A percentile compares a stretch with the other conserved stretches of the same genome.
Evolutionary conservation across 2,113 vertebrate genomes (phyloP).

Genomic region (Anguilla rostrata): DNA sequence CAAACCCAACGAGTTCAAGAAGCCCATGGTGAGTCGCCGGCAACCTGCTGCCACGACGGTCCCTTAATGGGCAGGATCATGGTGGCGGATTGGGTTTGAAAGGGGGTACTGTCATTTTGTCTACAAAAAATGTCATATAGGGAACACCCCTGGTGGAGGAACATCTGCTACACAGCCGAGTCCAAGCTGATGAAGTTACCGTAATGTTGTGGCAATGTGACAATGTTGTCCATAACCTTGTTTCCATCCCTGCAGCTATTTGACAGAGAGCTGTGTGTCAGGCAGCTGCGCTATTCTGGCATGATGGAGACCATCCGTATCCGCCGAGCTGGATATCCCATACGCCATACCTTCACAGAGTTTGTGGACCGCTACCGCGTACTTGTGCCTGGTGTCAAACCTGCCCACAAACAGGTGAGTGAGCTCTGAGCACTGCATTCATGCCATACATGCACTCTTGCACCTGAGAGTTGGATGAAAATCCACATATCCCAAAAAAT

Average conservation of each 20-base stretch:
- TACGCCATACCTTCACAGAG: slow-evolving; percentile 95
- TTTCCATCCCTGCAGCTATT: slow-evolving; percentile 76
- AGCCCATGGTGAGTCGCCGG: slow-evolving; percentile 86
- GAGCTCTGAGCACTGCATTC: background rate
- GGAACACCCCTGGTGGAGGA: background rate
- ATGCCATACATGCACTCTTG: no score
- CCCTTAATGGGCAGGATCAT: background rate
- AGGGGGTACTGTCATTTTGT: background rate
- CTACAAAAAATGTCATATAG: background rate
- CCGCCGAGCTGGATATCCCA: slow-evolving; percentile 91
- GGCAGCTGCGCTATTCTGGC: slow-evolving; percentile 95
- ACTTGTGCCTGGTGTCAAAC: slow-evolving; percentile 93
- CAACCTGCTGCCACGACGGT: background rate
- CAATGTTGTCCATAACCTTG: background rate
- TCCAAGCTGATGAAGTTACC: background rate
- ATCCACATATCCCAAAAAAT: background rate
- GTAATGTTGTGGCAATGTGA: background rate
- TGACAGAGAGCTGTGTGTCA: slow-evolving; percentile 91
- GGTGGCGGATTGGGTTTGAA: background rate
- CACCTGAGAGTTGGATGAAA: background rate
- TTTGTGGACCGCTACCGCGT: slow-evolving; percentile 95
- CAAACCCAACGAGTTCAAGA: slow-evolving; percentile 98
- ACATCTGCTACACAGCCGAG: background rate
- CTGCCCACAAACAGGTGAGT: slow-evolving; percentile 91
- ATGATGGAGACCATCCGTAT: slow-evolving; percentile 99